These are phyloP conservation scores for Physocephala rufipes DNA, from an alignment of 2,888 invertebrate genomes.

Conservation along the genomic window DNA sequence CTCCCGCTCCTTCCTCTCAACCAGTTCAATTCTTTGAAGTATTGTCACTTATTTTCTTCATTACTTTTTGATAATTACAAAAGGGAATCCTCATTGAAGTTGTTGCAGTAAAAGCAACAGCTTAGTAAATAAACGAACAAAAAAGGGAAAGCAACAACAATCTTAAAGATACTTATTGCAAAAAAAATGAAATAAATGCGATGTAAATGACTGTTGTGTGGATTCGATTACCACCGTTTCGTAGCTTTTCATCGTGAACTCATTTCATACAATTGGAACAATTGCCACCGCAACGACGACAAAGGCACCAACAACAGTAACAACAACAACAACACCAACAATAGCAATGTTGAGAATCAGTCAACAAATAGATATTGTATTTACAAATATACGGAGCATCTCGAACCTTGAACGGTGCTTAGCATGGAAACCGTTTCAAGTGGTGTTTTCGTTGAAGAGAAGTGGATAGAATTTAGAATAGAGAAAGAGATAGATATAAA, in stretches of 20 bases:
- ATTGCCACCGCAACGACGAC: conserved; percentile 1
- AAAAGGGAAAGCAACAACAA: no score
- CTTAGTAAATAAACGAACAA: no score
- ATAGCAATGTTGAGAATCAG: neutral
- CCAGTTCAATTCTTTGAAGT: no score
- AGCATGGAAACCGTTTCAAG: neutral
- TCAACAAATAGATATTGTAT: neutral
- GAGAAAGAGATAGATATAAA: neutral
- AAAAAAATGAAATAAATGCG: no score
- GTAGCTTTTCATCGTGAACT: neutral
- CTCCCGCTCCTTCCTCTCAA: no score
- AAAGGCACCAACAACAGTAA: conserved; percentile 9
- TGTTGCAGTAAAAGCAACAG: no score
- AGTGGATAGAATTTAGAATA: neutral
- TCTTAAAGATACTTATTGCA: no score
- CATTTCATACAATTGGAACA: neutral
- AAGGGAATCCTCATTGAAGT: no score
- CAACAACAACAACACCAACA: conserved; percentile 9
- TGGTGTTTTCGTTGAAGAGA: neutral
- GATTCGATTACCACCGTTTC: no score
- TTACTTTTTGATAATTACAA: no score
- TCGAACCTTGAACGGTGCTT: conserved; percentile 18
- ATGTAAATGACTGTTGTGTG: no score
- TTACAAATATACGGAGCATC: conserved; percentile 9
- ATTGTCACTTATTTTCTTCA: no score